Conservation (phyloP, 2,797 vertebrate genomes). For the Aulostomus chinensis region DNA sequence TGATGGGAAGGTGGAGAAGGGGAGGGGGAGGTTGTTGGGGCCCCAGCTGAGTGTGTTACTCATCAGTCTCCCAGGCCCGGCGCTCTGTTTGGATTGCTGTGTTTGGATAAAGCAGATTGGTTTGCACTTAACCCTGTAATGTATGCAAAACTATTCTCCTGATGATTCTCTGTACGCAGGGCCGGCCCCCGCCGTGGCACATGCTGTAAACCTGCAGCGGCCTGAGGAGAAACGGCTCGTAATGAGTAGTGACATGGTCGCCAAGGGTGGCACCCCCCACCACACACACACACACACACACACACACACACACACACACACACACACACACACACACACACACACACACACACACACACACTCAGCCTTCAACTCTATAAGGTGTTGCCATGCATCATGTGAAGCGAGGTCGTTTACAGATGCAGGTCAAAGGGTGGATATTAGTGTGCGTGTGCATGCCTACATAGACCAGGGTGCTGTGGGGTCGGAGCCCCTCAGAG, state of each 20-base stretch:
- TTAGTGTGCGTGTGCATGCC: slow-evolving; percentile 4
- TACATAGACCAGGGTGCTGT: no score
- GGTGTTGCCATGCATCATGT: slow-evolving; percentile 56
- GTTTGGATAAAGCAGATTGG: slow-evolving; percentile 86
- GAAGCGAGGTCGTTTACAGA: slow-evolving; percentile 62
- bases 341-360: slow-evolving; percentile 1
- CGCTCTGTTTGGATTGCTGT: slow-evolving; percentile 82
- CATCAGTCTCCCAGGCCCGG: slow-evolving; percentile 77
- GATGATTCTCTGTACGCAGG: slow-evolving; percentile 74
- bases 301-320: no score
- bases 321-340: no score
- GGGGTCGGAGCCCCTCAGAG: no score
- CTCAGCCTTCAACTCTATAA: background rate
- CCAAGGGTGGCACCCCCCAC: slow-evolving; percentile 16
- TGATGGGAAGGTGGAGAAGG: slow-evolving; percentile 44
- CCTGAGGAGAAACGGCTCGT: slow-evolving; percentile 68
- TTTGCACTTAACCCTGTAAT: slow-evolving; percentile 88
- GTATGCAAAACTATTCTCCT: slow-evolving; percentile 83
- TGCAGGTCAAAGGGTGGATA: slow-evolving; percentile 51
- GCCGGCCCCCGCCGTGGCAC: slow-evolving; percentile 77
- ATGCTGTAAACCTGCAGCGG: slow-evolving; percentile 68
- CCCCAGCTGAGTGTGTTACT: slow-evolving; percentile 72
- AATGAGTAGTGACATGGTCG: slow-evolving; percentile 79
- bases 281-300: background rate
- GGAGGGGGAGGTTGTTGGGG: slow-evolving; percentile 38